Conservation (phyloP, 2,888 invertebrate species). For the Gasteruption jaculator region DNA sequence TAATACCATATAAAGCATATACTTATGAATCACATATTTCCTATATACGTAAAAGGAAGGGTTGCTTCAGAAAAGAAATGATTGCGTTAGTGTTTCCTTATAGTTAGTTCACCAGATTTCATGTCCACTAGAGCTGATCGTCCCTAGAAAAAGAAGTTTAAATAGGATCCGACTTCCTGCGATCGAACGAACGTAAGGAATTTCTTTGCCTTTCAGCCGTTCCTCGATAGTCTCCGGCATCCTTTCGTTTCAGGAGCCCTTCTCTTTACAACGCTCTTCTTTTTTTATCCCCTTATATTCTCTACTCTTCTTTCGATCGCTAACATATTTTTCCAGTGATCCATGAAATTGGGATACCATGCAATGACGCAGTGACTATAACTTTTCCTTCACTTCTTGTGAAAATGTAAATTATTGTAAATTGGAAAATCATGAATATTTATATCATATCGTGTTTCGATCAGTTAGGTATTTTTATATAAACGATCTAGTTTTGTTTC, state of each 20-base stretch:
- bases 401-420: too few species aligned
- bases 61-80: not conserved
- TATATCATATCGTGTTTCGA: too few species aligned
- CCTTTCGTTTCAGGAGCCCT: too few species aligned
- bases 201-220: conserved; percentile 5
- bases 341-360: not conserved
- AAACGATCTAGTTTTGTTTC: too few species aligned
- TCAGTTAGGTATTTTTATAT: too few species aligned
- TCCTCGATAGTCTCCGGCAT: too few species aligned
- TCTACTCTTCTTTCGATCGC: not conserved
- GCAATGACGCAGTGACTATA: too few species aligned
- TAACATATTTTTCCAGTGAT: not conserved
- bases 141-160: not conserved
- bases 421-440: too few species aligned
- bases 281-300: not conserved
- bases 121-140: conserved; percentile 12
- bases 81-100: conserved; percentile 12
- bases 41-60: too few species aligned
- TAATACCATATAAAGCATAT: too few species aligned
- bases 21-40: too few species aligned
- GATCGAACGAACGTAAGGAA: not conserved
- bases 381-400: too few species aligned
- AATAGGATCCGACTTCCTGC: conserved; percentile 12
- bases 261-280: not conserved
- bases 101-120: conserved; percentile 6